Conservation (phyloP, 2,797 vertebrate species). For the Cryptoprocta ferox region DNA sequence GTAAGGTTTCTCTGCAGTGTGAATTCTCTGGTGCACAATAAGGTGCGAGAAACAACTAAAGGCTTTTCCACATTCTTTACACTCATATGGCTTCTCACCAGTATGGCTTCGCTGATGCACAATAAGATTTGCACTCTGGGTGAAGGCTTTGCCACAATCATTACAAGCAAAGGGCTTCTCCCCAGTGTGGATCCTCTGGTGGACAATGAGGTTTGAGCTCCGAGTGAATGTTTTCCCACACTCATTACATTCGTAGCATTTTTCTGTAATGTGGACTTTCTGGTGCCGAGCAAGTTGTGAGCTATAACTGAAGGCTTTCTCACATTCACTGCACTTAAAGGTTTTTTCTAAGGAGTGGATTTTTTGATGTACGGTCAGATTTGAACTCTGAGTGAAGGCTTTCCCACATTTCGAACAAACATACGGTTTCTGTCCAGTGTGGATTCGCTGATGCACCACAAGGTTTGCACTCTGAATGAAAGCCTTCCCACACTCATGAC, state of each 20-base stretch:
- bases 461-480: conserved; percentile 81
- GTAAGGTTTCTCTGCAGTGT: conserved; percentile 67
- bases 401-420: conserved; percentile 83
- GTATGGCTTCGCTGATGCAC: conserved; percentile 81
- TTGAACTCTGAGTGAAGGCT: conserved; percentile 84
- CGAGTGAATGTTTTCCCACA: conserved; percentile 82
- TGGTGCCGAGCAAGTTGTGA: conserved; percentile 82
- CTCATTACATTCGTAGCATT: conserved; percentile 79
- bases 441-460: conserved; percentile 78
- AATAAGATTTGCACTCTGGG: conserved; percentile 75
- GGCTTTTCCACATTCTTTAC: conserved; percentile 80
- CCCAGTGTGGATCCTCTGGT: conserved; percentile 81
- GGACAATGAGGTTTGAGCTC: conserved; percentile 81
- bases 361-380: conserved; percentile 82
- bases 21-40: conserved; percentile 67
- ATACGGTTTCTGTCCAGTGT: conserved; percentile 82
- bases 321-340: conserved; percentile 80
- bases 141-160: conserved; percentile 80
- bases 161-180: conserved; percentile 78
- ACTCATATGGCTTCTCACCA: conserved; percentile 82
- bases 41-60: conserved; percentile 78
- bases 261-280: conserved; percentile 83
- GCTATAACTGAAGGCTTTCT: conserved; percentile 83
- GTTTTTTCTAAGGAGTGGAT: conserved; percentile 82
- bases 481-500: conserved; percentile 78